Base-by-base conservation (phyloP, 2,797 vertebrate species). In the Cetoscarus ocellatus region DNA sequence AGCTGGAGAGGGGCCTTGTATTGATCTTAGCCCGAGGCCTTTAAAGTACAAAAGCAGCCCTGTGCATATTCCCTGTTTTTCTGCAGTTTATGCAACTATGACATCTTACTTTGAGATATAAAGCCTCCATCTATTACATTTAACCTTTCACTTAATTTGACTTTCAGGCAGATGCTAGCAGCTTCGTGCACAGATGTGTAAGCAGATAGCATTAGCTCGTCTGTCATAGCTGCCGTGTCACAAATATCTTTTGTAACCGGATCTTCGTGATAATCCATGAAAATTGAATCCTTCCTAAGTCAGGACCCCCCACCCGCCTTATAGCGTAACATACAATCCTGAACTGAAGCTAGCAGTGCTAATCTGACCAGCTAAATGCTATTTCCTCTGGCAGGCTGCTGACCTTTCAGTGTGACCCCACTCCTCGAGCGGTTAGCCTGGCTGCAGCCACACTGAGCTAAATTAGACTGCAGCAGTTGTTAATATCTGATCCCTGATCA, bases 401-500 rank as follows among this genome's bases (percentile, higher is more conserved):
- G 68, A 79, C 75, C 75, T 83, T 86, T 82, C 13, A 44, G 50
- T 15, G 13, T 78, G 73, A 83, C 73, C 77, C 76, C 56, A 53
- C 58, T 70, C 69, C 57, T 73, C 73, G 75, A 83, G 79, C 40
- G 0, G 47, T 75, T 73, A 79, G 67, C 69, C 35, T 57, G 54
- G 54, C 64, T 58, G 27, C 79, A 63, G 65, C 17, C 73, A 18
- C 53, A 17, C 60, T 19, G 73, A 65, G 75, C 84, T 83, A 86
- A 80, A 76, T 85, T 75, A 53, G 75, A 88, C 78, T 68, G 49
- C 64, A 80, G 45, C 82, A 84, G 83, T 85, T 80, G 76, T 74
- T 81, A 83, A 80, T 83, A 88, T 82, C 63, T 78, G 71, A 83
- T 83, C 75, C 63, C 79, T 66, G 79, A 85, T 86, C 86, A 77